These are phyloP conservation scores for Pentalonia nigronervosa DNA, from an alignment of 1,140 invertebrate species.

Conservation along the genomic window DNA sequence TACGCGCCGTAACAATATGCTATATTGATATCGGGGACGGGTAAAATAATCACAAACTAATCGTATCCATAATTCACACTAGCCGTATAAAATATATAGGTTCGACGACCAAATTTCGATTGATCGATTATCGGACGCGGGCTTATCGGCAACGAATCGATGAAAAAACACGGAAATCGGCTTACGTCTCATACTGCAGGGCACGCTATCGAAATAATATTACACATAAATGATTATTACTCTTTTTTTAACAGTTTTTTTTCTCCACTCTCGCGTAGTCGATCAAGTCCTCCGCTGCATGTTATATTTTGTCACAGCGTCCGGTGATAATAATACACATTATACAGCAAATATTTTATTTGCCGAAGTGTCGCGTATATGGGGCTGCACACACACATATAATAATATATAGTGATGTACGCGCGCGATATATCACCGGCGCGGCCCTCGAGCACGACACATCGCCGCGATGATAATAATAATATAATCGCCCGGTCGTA, in stretches of 20 bases:
- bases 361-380: background rate
- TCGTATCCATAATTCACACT: too few species aligned
- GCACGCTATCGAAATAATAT: too few species aligned
- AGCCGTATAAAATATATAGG: too few species aligned
- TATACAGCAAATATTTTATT: background rate
- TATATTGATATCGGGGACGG: too few species aligned
- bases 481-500: background rate
- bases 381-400: background rate
- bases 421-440: background rate
- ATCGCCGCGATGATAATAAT: background rate
- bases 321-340: background rate
- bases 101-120: too few species aligned
- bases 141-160: too few species aligned
- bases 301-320: background rate
- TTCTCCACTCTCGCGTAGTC: too few species aligned
- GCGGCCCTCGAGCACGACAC: background rate
- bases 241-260: background rate
- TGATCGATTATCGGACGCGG: too few species aligned
- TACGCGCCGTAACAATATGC: too few species aligned
- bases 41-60: too few species aligned
- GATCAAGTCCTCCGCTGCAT: background rate
- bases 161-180: too few species aligned
- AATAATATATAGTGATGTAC: background rate
- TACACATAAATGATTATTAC: background rate
- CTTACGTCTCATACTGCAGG: too few species aligned